phyloP scores from a whole-genome alignment of 2,797 vertebrate genomes.

The Florisuga fusca region DNA sequence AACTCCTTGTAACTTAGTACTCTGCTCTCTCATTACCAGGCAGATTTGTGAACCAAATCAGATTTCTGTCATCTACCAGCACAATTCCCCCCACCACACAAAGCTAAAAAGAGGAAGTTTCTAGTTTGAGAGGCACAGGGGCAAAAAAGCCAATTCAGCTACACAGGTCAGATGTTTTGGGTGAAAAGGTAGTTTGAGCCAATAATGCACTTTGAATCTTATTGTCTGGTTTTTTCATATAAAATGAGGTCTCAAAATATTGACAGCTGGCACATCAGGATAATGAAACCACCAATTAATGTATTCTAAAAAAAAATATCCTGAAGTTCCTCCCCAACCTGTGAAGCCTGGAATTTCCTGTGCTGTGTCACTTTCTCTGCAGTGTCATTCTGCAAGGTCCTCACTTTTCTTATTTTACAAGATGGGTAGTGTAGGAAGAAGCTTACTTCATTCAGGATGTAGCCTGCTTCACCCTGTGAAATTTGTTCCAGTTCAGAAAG shows the following conservation, averaged over 20 bases:
- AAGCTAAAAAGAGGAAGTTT: slow-evolving; percentile 2
- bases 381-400: neutral
- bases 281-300: neutral
- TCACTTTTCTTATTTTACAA: neutral
- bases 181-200: neutral
- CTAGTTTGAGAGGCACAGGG: neutral
- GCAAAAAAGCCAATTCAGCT: neutral
- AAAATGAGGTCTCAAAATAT: neutral
- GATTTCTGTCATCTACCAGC: neutral
- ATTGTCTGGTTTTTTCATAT: neutral
- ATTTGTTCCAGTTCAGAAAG: neutral
- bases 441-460: neutral
- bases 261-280: neutral
- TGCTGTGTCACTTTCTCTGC: neutral
- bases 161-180: neutral
- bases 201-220: neutral
- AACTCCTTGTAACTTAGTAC: neutral
- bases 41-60: neutral
- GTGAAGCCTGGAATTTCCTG: neutral
- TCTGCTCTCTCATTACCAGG: neutral
- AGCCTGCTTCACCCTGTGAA: neutral
- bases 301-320: neutral
- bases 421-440: neutral
- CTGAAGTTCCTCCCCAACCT: neutral
- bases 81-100: neutral